Evolutionary conservation across 2,113 vertebrate species (phyloP), one percentile per base, ranked within the genome.

Genomic region (Zingel zingel): DNA sequence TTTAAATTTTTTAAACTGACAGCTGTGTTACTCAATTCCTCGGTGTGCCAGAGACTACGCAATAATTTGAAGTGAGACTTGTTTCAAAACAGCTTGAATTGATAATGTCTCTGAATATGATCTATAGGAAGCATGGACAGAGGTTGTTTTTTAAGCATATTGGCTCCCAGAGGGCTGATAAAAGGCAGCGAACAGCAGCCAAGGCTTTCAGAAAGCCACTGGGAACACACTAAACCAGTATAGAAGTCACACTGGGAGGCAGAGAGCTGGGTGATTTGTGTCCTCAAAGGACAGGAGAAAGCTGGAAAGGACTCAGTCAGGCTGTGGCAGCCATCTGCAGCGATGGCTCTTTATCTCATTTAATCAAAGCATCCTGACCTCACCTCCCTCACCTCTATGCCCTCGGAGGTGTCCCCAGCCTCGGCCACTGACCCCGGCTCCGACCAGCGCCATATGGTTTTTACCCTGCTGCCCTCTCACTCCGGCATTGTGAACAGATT

Each of bases 201-300:
- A 33, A 84, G 83, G 77, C 91, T 82, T 85, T 90, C 59, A 84
- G 51, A 81, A 77, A 80, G 71, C 73, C 69, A 21, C 78, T 69
- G 80, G 77, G 87, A 69, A 27, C 61, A 16, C 66, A 43, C 79
- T 62, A 48, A n/a, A 36, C 27, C 67, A 36, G 67, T 23, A 74
- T 77, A 80, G 66, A 69, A 57, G 79, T 77, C 82, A 82, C 78
- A 83, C 77, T 21, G 62, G 75, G 81, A 83, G 84, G 79, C 82
- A 77, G 82, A n/a, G 71, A 53, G 62, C 56, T 27, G 27, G 19
- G 43, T 92, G 89, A 92, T 92, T 93, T 93, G 92, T 87, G 91
- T 88, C 69, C 79, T 83, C 33, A 0, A n/a, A 77, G 45, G 77
- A 85, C 70, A 18, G 67, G 54, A 68, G 76, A 53, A 77, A 77